Conservation (phyloP, 2,113 vertebrate species). For the Fulmarus glacialis region DNA sequence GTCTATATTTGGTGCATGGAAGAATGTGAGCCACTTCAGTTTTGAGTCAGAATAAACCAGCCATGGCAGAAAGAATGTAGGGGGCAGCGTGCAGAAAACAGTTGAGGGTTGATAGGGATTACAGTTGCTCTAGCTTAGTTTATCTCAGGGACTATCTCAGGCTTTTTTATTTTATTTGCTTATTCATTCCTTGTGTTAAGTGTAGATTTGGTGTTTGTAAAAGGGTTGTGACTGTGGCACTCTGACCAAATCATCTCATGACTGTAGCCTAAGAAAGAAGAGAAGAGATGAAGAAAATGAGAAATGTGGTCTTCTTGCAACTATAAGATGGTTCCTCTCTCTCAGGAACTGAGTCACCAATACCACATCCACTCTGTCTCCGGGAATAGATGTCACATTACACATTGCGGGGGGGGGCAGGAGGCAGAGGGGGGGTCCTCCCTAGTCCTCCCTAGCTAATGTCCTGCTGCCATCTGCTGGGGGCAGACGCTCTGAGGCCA, state of each 20-base stretch:
- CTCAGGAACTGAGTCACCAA: constrained; percentile 46
- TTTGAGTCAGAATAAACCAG: background rate
- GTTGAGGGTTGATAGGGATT: background rate
- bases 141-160: background rate
- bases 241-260: background rate
- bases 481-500: background rate
- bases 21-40: background rate
- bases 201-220: background rate
- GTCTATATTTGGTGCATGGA: background rate
- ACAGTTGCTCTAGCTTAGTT: background rate
- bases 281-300: background rate
- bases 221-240: background rate
- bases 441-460: background rate
- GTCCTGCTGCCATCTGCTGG: constrained; percentile 67
- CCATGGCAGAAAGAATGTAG: background rate
- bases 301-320: background rate
- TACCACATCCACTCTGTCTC: constrained; percentile 49
- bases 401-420: rapidly evolving
- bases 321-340: constrained; percentile 8
- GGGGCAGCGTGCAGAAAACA: background rate
- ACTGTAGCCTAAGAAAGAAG: background rate
- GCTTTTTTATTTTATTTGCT: background rate
- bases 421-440: background rate
- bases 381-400: background rate
- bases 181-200: background rate